Evolutionary conservation across 1,140 invertebrate species (phyloP).

Genomic region (Drosophila bocqueti): DNA sequence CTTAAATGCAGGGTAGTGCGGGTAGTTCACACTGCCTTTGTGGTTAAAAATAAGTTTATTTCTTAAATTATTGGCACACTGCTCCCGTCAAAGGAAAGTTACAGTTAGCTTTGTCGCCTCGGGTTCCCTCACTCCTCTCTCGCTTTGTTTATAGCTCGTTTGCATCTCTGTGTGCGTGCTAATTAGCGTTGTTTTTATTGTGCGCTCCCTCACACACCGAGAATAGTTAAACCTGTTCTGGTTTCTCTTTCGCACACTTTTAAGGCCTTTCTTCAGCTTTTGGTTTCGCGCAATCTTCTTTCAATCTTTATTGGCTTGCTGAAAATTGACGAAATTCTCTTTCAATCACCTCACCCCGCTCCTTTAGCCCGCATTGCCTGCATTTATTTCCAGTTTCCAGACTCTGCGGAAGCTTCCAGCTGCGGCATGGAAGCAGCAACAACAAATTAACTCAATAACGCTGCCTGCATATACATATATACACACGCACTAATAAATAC

Average conservation of each 20-base stretch:
- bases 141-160: slow-evolving; percentile 50
- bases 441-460: slow-evolving; percentile 28
- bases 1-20: neutral
- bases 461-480: slow-evolving; percentile 7
- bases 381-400: slow-evolving; percentile 26
- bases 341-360: neutral
- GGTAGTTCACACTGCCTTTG: neutral
- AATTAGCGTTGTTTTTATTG: slow-evolving; percentile 68
- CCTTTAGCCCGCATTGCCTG: slow-evolving; percentile 33
- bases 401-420: slow-evolving; percentile 44
- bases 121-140: neutral
- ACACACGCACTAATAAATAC: neutral
- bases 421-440: slow-evolving; percentile 15
- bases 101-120: slow-evolving; percentile 55
- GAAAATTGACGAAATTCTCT: slow-evolving; percentile 33
- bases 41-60: slow-evolving; percentile 32
- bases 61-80: slow-evolving; percentile 13
- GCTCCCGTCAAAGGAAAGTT: slow-evolving; percentile 60
- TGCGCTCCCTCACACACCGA: slow-evolving; percentile 31
- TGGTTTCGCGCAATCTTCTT: slow-evolving; percentile 28
- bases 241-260: slow-evolving; percentile 42
- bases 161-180: slow-evolving; percentile 47
- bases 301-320: slow-evolving; percentile 18
- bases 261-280: slow-evolving; percentile 45
- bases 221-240: slow-evolving; percentile 75